Base-by-base conservation (phyloP, 2,888 invertebrate genomes). In the Sarcophaga rosellei region DNA sequence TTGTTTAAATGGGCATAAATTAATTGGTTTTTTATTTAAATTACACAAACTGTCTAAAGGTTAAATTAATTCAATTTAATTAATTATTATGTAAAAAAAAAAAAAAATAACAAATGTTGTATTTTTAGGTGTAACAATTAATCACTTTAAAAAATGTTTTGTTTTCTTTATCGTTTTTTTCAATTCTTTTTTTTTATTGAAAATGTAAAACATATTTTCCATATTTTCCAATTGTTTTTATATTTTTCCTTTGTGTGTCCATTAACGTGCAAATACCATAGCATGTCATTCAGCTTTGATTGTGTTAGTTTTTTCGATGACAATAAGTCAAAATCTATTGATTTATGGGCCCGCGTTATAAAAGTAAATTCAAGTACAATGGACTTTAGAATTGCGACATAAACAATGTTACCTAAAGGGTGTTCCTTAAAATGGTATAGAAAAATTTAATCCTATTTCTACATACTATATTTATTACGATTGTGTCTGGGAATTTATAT, bases 281-380 rank as follows among this genome's bases (percentile, higher is more conserved):
- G 75, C 20, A 82, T 75, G 84, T 84, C 84, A 82, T 88, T 88
- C 88, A 88, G 84, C 86, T 88, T 78, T 79, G 65, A 62, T 80
- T 70, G 61, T 35, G n/a, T 66, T 17, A 15, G 17, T 23, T 11
- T 68, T 68, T 81, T 68, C 62, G 25, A 23, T n/a, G 59, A 74
- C 74, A 63, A 78, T 68, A 81, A 72, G 57, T 77, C 81, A 70
- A 81, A 85, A 79, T 63, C 76, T 53, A 73, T 68, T 47, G 47
- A 81, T 85, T 81, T 78, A 77, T 84, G 65, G 15, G n/a, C 68
- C 74, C 65, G 21, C 57, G 23, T 77, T 69, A 23, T 73, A 72
- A 72, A 62, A 21, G 20, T 35, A 70, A 25, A 53, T n/a, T 23
- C 20, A 12, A 79, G 45, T 59, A 70, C 21, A 66, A 47, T 70